Conservation (phyloP, 2,888 invertebrate genomes). For the Campoplex capitator region DNA sequence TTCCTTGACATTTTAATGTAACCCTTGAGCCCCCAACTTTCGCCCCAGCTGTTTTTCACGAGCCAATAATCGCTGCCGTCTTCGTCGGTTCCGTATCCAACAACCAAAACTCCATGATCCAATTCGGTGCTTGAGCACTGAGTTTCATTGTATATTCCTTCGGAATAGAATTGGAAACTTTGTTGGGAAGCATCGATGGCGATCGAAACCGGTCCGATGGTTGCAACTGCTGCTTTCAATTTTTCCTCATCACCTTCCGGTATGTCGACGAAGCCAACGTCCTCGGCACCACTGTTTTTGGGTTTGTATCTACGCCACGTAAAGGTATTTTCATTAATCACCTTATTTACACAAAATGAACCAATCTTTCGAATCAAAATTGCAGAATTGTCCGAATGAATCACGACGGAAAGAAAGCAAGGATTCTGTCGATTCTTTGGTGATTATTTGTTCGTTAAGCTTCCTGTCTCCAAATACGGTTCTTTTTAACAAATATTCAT, state of each 20-base stretch:
- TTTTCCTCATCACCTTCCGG: constrained; percentile 90
- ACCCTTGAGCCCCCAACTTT: constrained; percentile 92
- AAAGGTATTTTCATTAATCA: constrained; percentile 15
- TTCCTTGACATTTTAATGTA: constrained; percentile 96
- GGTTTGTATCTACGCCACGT: constrained; percentile 87
- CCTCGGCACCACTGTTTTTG: constrained; percentile 90
- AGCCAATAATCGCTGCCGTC: constrained; percentile 91
- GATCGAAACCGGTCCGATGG: constrained; percentile 93
- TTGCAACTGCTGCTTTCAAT: constrained; percentile 92
- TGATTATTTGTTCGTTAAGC: neutral
- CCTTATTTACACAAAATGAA: neutral
- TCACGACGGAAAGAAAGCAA: neutral
- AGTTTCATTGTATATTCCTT: constrained; percentile 93
- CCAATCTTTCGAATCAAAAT: neutral
- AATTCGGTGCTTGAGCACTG: constrained; percentile 89
- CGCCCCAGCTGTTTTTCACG: constrained; percentile 95
- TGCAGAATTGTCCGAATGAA: neutral
- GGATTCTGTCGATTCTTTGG: neutral
- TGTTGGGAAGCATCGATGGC: constrained; percentile 95
- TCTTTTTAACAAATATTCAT: neutral
- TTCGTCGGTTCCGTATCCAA: constrained; percentile 92
- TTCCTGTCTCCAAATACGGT: neutral
- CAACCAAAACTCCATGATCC: constrained; percentile 94
- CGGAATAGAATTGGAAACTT: constrained; percentile 94
- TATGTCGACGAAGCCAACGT: constrained; percentile 92